Evolutionary conservation across 2,888 invertebrate genomes (phyloP), one percentile per base, ranked within the genome.

Genomic region (Limenitis camilla): DNA sequence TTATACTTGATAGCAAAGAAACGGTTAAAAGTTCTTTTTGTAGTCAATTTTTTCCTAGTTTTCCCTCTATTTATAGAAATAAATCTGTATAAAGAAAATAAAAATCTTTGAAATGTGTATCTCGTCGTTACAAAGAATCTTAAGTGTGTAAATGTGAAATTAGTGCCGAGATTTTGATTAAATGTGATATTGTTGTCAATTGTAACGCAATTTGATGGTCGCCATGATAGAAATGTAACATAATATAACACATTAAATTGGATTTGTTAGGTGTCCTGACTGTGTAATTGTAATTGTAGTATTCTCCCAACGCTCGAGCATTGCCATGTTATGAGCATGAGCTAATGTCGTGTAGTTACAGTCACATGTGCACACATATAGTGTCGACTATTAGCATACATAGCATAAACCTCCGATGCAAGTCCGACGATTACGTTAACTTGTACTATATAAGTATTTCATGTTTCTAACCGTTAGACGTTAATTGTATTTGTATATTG

Each of bases 321-420:
- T 71, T 71, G 72, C 72, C 74, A n/a, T n/a, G n/a, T n/a, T n/a
- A 67, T 61, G 57, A 53, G 49, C 49, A 57, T 56, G 44, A 45
- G 42, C 35, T 62, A 57, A 56, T 50, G 36, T 33, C 38, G n/a
- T 5, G 45, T 46, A 42, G 50, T 46, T 42, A 40, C 59, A 39
- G 7, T 42, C n/a, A n/a, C n/a, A n/a, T 55, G 52, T 56, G 49
- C n/a, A n/a, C n/a, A n/a, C 31, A 53, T 51, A 55, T 55, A 55
- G 49, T 7, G 19, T 40, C 55, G 57, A 43, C 49, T 30, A 8
- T 35, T 46, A 43, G 31, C 5, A 45, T 38, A 27, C 32, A 19
- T n/a, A 31, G 35, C 35, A 38, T 19, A 44, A 27, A 28, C 7
- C 42, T 40, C 10, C 19, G 10, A 30, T 39, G 28, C 11, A 11